Conservation (phyloP, 1,140 invertebrate species). For the Calycopis cecrops region DNA sequence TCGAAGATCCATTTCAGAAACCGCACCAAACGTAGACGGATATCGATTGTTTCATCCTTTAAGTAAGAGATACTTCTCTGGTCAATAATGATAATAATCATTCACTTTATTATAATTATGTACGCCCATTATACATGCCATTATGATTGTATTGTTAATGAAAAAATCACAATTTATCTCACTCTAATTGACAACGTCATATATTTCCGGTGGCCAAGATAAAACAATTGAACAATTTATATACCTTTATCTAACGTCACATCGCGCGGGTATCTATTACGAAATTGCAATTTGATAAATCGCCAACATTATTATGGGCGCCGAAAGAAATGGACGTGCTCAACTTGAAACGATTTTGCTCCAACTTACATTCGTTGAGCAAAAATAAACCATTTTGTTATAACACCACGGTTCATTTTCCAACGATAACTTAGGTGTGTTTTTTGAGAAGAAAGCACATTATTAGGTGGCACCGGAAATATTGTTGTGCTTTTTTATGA, state of each 20-base stretch:
- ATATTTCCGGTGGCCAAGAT: slow-evolving; percentile 13
- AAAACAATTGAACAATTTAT: slow-evolving; percentile 52
- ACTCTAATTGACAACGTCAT: slow-evolving; percentile 3
- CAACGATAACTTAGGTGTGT: neutral
- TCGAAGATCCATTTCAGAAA: no score
- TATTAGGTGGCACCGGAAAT: slow-evolving; percentile 14
- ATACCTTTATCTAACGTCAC: slow-evolving; percentile 54
- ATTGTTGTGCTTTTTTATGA: slow-evolving; percentile 15
- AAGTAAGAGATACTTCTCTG: no score
- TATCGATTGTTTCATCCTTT: no score
- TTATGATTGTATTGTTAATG: neutral
- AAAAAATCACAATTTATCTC: slow-evolving; percentile 12
- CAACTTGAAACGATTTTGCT: slow-evolving; percentile 49
- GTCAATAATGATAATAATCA: no score
- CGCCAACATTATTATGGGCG: slow-evolving; percentile 71
- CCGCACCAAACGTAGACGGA: no score
- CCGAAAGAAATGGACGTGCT: slow-evolving; percentile 68
- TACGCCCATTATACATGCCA: no score
- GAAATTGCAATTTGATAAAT: slow-evolving; percentile 73
- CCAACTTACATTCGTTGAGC: slow-evolving; percentile 13
- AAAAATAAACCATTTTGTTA: slow-evolving; percentile 34
- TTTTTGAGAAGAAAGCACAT: slow-evolving; percentile 10
- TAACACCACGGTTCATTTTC: slow-evolving; percentile 22
- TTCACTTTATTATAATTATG: no score
- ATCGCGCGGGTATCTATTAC: slow-evolving; percentile 70